phyloP scores from a whole-genome alignment of 2,113 vertebrate genomes.

The Nothobranchius kuhntae region DNA sequence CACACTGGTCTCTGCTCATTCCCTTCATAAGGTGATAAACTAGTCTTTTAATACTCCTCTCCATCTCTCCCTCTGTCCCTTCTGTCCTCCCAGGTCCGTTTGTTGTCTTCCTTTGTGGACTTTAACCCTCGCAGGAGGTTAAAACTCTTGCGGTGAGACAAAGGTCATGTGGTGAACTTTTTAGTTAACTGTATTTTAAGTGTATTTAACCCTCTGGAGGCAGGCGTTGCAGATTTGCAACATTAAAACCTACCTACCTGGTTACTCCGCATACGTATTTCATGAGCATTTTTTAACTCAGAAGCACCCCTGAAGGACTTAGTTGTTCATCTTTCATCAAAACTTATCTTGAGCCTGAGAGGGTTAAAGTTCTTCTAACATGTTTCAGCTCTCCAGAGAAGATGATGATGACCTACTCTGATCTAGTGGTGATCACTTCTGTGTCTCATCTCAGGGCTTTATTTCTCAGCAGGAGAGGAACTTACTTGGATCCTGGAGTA shows the following conservation, averaged over 20 bases:
- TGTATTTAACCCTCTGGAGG: not conserved
- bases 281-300: too few species aligned
- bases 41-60: constrained; percentile 62
- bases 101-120: constrained; percentile 44
- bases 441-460: too few species aligned
- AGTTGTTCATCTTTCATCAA: too few species aligned
- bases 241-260: too few species aligned
- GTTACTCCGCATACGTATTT: too few species aligned
- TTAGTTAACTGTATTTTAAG: not conserved
- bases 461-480: constrained; percentile 29
- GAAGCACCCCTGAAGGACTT: too few species aligned
- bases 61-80: constrained; percentile 46
- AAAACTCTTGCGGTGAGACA: constrained; percentile 18
- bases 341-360: too few species aligned
- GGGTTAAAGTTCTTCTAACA: not conserved
- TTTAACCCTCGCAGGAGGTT: constrained; percentile 32
- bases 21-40: constrained; percentile 67
- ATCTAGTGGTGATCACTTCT: too few species aligned
- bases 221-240: too few species aligned
- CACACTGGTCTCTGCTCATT: constrained; percentile 58
- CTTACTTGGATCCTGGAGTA: constrained; percentile 95
- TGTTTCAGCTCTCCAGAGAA: too few species aligned
- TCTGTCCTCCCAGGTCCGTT: constrained; percentile 47
- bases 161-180: constrained; percentile 41
- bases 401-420: too few species aligned